Conservation (phyloP, 2,113 vertebrate species). For the Tachysurus fulvidraco region DNA sequence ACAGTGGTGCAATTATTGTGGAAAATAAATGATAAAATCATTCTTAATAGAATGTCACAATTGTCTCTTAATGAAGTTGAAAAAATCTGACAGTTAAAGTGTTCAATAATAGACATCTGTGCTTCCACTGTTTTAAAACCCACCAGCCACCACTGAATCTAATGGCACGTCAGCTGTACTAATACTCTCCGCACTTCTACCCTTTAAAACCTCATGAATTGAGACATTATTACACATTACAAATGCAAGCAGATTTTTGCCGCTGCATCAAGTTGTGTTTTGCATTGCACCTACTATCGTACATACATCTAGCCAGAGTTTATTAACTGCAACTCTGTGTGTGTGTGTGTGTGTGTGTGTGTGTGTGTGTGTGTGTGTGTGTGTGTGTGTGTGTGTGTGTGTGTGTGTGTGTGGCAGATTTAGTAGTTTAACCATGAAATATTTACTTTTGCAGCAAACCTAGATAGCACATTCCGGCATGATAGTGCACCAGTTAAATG, state of each 20-base stretch:
- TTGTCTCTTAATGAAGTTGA: neutral
- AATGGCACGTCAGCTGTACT: neutral
- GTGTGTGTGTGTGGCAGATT: neutral
- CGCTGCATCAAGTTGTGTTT: neutral
- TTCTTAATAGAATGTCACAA: neutral
- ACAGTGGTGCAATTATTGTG: neutral
- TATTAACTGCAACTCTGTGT: neutral
- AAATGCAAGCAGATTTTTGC: neutral
- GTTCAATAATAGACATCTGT: neutral
- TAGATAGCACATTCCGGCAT: constrained; percentile 26
- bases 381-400: too few species aligned
- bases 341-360: too few species aligned
- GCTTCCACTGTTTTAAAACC: neutral
- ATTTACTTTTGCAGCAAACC: constrained; percentile 35
- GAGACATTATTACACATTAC: neutral
- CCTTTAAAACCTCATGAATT: neutral
- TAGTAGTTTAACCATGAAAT: constrained; percentile 30
- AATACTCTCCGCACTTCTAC: neutral
- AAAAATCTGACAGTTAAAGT: neutral
- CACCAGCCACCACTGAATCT: neutral
- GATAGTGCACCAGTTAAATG: constrained; percentile 27
- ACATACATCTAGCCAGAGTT: neutral
- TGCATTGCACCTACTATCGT: neutral
- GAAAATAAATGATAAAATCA: neutral
- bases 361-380: too few species aligned